Base-by-base conservation (phyloP, 2,797 vertebrate genomes). In the Sandelia bainsii region DNA sequence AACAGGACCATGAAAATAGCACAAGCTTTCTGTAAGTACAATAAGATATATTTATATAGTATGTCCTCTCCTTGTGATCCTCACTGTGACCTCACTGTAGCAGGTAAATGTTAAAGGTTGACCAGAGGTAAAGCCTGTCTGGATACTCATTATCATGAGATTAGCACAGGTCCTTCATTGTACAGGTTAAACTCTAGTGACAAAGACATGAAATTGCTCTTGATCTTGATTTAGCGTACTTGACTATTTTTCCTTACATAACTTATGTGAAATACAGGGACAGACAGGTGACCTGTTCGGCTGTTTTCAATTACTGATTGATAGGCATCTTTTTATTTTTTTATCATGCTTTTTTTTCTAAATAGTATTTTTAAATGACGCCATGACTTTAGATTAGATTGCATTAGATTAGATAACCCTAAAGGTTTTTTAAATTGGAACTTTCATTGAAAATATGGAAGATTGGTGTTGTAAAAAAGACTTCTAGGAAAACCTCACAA, bases 51-150 rank as follows among this genome's bases (percentile, higher is more conserved):
- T 40, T 12, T 40, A 14, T 40, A 14, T 12, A 12, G 39, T 14
- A 14, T 40, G 39, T 40, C 49, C 37, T 9, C 40, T 58, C 12
- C 8, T 3, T 49, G 61, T 81, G 65, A 73, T 71, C 57, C 54
- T 62, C 29, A 34, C 22, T 8, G 17, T 83, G 70, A 52, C 70
- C 67, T 70, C 44, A 32, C 23, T 40, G 42, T 61, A 49, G 45
- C 46, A 53, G 56, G 69, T 62, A 45, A 69, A 75, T 78, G 80
- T 83, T 40, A 77, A 69, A 70, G 58, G 54, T 60, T 52, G 32
- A 63, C 37, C 58, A 1, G n/a, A 29, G 27, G 40, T 75, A 42
- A 84, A 72, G 29, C 25, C 62, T 29, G 63, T 80, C 82, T 87
- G 71, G 69, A 53, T 44, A 32, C 27, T 64, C 40, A 49, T 60